Conservation (phyloP, 2,797 vertebrate genomes). For the Liasis olivaceus region DNA sequence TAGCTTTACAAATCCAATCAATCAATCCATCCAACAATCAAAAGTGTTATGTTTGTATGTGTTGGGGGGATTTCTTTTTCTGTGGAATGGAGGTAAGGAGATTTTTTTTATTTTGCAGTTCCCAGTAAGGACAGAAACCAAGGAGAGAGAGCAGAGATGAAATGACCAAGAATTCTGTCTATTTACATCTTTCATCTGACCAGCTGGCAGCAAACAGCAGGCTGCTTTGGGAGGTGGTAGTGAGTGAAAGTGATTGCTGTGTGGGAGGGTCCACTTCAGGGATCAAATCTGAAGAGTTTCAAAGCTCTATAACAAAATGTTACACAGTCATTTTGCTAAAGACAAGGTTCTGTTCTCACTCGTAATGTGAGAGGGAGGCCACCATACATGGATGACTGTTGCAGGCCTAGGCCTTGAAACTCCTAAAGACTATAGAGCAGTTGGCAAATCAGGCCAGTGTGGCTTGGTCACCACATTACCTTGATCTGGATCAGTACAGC, state of each 20-base stretch:
- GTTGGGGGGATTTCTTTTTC: not conserved
- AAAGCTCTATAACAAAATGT: not conserved
- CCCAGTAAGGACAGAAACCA: not conserved
- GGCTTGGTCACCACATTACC: not conserved
- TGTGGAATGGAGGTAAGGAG: not conserved
- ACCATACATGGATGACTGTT: not conserved
- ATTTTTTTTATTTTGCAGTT: not conserved
- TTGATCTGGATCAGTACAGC: not conserved
- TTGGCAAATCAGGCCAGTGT: not conserved
- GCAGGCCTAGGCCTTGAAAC: not conserved
- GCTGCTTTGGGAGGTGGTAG: not conserved
- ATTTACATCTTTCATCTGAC: not conserved
- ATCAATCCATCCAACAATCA: not conserved
- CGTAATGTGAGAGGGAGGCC: not conserved
- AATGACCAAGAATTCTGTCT: not conserved
- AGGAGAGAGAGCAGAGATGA: not conserved
- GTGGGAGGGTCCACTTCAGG: not conserved
- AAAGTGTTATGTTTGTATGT: not conserved
- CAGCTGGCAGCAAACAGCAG: not conserved
- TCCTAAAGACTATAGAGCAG: not conserved
- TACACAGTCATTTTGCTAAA: not conserved
- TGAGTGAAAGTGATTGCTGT: not conserved
- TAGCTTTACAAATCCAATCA: not conserved
- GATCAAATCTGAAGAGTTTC: not conserved
- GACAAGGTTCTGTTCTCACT: not conserved